Conservation (phyloP, 2,797 vertebrate species). For the Alcedo atthis region DNA sequence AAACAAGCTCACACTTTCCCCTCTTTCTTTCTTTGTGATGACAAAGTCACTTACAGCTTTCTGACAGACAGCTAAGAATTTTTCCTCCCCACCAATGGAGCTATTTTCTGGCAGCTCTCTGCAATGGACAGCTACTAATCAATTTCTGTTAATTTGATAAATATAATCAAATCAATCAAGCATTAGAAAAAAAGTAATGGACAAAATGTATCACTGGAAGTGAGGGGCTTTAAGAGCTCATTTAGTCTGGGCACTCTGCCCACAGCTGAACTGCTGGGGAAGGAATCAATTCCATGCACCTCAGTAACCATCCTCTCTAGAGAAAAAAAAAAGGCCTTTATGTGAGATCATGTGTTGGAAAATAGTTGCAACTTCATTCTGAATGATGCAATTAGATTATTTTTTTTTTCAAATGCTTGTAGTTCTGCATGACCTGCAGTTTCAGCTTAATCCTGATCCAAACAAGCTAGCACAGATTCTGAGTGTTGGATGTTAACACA, state of each 20-base stretch:
- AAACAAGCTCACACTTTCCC: background rate
- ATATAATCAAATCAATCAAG: slow-evolving; percentile 51
- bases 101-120: slow-evolving; percentile 23
- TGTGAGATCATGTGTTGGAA: background rate
- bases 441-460: background rate
- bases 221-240: background rate
- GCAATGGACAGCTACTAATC: slow-evolving; percentile 9
- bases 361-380: background rate
- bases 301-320: background rate
- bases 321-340: background rate
- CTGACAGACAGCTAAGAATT: background rate
- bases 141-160: slow-evolving; percentile 41
- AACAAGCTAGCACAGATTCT: background rate
- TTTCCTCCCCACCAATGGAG: background rate
- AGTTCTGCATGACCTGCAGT: background rate
- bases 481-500: background rate
- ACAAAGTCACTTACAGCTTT: background rate
- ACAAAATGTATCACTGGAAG: slow-evolving; percentile 15
- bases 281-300: background rate
- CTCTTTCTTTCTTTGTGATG: background rate
- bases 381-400: background rate
- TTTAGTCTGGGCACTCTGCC: slow-evolving; percentile 25
- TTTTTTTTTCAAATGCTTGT: background rate
- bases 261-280: background rate
- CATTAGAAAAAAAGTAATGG: background rate